Base-by-base conservation (phyloP, 1,140 invertebrate genomes). In the Mamestra configurata region DNA sequence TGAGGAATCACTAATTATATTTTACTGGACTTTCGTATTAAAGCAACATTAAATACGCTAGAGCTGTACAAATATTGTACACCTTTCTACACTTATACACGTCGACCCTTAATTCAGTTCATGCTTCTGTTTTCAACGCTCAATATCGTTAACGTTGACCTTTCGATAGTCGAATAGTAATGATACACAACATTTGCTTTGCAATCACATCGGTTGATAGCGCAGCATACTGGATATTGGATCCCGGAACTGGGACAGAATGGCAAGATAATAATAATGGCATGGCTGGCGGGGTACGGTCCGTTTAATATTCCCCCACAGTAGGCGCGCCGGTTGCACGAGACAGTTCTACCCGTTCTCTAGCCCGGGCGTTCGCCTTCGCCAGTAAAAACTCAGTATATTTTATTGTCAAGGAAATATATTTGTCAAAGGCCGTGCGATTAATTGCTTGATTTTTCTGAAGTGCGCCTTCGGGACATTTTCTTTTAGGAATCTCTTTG, bases 1-100 rank as follows among this genome's bases (percentile, higher is more conserved):
- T 94, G 93, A 94, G 91, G 91, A 94, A 93, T 94, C 93, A 92
- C 92, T 94, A 94, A 94, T 93, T 94, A 94, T 93, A 93, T 94
- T 94, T 94, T 93, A 94, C 92, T 93, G 92, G 91, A 93, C 93
- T 93, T 84, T 87, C 91, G 84, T 87, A 91, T 89, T 86, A 88
- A 89, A 93, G 83, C 88, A 88, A 89, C 89, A 86, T 88, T 90
- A 88, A 89, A 90, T 90, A 88, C 84, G 35, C 61, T 37, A 70
- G 51, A 82, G 71, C 66, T 68, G 53, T 40, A 77, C 66, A 57
- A 64, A 77, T 77, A 77, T 61, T 64, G 13, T 75, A 68, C 79
- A 76, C 27, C 37, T 68, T 80, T 46, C 53, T 10, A 20, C 35
- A 40, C 35, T 20, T 64, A 22, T 43, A 78, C 55, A 73, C 35